These are phyloP conservation scores for Acestrorhynchus altus DNA, from an alignment of 2,797 vertebrate genomes.

Conservation along the genomic window DNA sequence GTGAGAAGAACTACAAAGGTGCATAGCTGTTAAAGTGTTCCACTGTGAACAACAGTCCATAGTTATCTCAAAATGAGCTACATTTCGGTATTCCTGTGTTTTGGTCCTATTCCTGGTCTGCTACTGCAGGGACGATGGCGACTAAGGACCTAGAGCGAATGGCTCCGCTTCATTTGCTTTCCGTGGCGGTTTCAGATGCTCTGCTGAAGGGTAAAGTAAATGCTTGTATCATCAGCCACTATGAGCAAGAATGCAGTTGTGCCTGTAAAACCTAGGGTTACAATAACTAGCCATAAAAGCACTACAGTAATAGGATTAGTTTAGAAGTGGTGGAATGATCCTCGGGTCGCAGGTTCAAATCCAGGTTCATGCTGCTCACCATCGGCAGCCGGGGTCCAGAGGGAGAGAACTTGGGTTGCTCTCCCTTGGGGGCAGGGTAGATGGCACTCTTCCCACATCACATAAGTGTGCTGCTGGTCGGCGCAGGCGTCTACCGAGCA, in stretches of 20 bases:
- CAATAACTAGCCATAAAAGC: too few relatives aligned
- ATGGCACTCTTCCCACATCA: too few relatives aligned
- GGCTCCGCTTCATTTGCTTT: not conserved
- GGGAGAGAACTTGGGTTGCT: too few relatives aligned
- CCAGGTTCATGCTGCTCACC: too few relatives aligned
- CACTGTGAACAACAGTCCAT: not conserved
- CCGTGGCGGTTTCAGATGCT: not conserved
- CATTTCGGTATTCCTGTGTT: not conserved
- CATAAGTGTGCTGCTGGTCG: too few relatives aligned
- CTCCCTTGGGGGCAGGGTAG: too few relatives aligned
- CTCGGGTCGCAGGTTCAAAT: too few relatives aligned
- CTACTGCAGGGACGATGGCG: not conserved
- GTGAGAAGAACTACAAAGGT: not conserved
- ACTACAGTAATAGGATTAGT: too few relatives aligned
- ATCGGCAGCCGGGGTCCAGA: too few relatives aligned
- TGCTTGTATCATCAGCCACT: not conserved
- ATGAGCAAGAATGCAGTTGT: not conserved
- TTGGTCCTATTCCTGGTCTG: not conserved
- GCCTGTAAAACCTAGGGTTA: not conserved
- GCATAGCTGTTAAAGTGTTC: not conserved
- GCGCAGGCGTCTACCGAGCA: too few relatives aligned
- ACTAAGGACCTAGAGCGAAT: not conserved
- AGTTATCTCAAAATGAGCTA: not conserved
- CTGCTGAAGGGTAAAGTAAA: not conserved
- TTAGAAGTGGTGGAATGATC: too few relatives aligned